These are phyloP conservation scores for Nansenia antarctica DNA, from an alignment of 2,113 vertebrate genomes.

Conservation along the genomic window DNA sequence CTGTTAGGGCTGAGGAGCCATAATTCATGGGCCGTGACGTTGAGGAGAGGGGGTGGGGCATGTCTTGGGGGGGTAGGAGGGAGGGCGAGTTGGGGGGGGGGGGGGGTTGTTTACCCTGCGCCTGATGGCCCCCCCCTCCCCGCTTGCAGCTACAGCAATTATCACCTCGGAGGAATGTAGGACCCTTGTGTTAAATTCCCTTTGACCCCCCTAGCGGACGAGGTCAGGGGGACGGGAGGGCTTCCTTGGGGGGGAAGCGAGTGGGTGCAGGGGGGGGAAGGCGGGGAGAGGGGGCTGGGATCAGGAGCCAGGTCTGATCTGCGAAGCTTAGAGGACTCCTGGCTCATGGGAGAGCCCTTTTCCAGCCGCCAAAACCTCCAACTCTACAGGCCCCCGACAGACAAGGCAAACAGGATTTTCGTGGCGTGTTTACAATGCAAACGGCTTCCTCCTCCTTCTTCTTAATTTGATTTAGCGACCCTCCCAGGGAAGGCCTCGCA, in stretches of 20 bases:
- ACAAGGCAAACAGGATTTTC: constrained; percentile 60
- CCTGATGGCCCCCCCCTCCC: constrained; percentile 76
- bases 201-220: constrained; percentile 75
- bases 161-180: constrained; percentile 84
- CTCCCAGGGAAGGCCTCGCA: constrained; percentile 37
- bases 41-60: constrained; percentile 17
- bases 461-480: constrained; percentile 47
- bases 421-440: constrained; percentile 68
- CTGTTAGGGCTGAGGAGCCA: constrained; percentile 51
- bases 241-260: constrained; percentile 34
- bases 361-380: constrained; percentile 17
- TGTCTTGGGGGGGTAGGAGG: background rate
- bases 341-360: constrained; percentile 27
- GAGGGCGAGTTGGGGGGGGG: constrained; percentile 11
- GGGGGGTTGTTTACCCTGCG: constrained; percentile 71
- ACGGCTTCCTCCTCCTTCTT: constrained; percentile 50
- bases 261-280: constrained; percentile 51
- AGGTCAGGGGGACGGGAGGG: constrained; percentile 73
- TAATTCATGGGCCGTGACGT: constrained; percentile 65
- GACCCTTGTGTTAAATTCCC: constrained; percentile 76
- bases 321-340: constrained; percentile 44
- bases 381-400: constrained; percentile 41
- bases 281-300: constrained; percentile 36
- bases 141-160: constrained; percentile 78
- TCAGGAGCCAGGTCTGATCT: constrained; percentile 27